Percentiles rank a stretch among this genome's conserved stretches.
These are phyloP conservation scores for Falco rusticolus DNA, from an alignment of 2,797 vertebrate species.

Conservation along the genomic window DNA sequence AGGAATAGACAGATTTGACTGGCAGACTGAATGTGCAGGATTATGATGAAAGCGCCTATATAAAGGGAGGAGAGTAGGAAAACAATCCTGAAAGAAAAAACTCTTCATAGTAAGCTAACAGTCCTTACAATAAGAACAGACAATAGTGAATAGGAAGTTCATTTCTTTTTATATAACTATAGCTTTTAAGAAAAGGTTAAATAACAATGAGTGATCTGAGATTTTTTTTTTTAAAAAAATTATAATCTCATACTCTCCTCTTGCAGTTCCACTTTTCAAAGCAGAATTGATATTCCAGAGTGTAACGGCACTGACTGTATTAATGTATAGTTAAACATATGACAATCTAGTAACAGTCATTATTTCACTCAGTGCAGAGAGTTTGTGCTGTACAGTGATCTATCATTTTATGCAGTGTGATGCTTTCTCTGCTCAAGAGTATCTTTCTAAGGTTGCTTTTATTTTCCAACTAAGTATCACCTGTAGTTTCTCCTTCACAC, in stretches of 20 bases:
- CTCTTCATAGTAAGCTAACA: neutral
- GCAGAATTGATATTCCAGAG: neutral
- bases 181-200: neutral
- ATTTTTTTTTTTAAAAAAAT: neutral
- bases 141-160: neutral
- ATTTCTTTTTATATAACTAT: neutral
- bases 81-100: neutral
- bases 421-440: neutral
- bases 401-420: neutral
- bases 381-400: neutral
- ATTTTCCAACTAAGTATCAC: constrained; percentile 44
- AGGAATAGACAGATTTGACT: neutral
- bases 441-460: neutral
- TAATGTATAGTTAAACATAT: neutral
- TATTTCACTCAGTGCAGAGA: neutral
- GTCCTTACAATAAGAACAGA: neutral
- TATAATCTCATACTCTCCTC: neutral
- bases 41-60: neutral
- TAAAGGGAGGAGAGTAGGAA: neutral
- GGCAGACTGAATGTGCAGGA: neutral
- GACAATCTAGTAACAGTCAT: neutral
- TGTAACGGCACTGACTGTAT: neutral
- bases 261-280: neutral
- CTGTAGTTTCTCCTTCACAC: constrained; percentile 37
- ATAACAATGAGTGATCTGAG: neutral